phyloP scores from a whole-genome alignment of 2,888 invertebrate genomes.

The Meliscaeva auricollis region DNA sequence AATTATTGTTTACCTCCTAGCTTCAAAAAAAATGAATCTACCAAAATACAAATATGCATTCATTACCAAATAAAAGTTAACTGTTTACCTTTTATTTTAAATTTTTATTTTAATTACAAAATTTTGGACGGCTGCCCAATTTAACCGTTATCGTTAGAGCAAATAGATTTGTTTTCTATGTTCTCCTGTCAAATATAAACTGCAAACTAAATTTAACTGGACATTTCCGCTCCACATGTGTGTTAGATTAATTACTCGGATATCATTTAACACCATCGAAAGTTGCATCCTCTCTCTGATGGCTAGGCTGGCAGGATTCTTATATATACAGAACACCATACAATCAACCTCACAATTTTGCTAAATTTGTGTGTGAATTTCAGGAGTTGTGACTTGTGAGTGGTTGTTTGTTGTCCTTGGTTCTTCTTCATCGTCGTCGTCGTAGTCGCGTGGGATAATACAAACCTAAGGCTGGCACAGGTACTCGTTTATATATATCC shows the following conservation, averaged over 20 bases:
- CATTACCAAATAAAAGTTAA: too few relatives aligned
- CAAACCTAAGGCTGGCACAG: conserved; percentile 11
- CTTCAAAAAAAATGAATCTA: too few relatives aligned
- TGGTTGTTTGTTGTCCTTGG: conserved; percentile 3
- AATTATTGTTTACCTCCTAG: too few relatives aligned
- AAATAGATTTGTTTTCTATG: conserved; percentile 25
- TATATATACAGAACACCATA: too few relatives aligned
- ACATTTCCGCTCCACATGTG: conserved; percentile 62
- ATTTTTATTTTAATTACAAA: neutral
- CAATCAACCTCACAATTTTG: conserved; percentile 32
- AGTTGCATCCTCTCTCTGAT: conserved; percentile 66
- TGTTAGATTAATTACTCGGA: conserved; percentile 72
- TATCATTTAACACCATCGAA: conserved; percentile 75
- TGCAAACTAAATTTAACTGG: conserved; percentile 54
- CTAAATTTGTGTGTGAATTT: conserved; percentile 32
- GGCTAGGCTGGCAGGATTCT: neutral
- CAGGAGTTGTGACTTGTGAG: neutral
- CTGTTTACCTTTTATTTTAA: neutral
- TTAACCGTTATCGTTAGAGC: neutral
- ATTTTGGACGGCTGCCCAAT: conserved; percentile 16
- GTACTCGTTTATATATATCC: neutral
- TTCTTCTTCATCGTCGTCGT: neutral
- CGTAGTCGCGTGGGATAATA: conserved; percentile 33
- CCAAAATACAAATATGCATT: too few relatives aligned
- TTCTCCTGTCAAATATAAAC: conserved; percentile 44